phyloP scores from a whole-genome alignment of 2,888 invertebrate genomes.

The Tetragnatha montana region DNA sequence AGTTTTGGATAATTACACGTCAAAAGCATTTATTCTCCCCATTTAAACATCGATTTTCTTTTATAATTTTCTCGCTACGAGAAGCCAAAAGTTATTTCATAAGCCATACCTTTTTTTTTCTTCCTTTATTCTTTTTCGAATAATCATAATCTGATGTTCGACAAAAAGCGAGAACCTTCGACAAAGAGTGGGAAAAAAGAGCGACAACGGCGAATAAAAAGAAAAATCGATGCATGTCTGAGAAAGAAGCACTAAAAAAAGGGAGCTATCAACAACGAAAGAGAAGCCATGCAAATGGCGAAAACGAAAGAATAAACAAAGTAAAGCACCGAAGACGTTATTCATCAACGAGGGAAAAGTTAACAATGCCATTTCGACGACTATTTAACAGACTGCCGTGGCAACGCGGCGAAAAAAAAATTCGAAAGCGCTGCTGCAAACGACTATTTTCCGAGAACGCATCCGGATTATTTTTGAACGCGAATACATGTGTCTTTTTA shows the following conservation, averaged over 20 bases:
- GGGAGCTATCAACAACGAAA: conserved; percentile 13
- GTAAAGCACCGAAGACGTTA: conserved; percentile 43
- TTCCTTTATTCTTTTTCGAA: conserved; percentile 37
- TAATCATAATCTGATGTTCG: conserved; percentile 63
- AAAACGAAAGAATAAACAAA: conserved; percentile 54
- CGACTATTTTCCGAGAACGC: conserved; percentile 11
- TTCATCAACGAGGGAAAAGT: conserved; percentile 51
- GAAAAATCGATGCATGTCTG: conserved; percentile 47
- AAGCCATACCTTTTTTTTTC: conserved; percentile 11
- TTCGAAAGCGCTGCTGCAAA: background rate
- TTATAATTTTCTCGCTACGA: conserved; percentile 38
- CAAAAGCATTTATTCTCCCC: conserved; percentile 59
- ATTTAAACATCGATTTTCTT: conserved; percentile 59
- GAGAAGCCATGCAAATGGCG: conserved; percentile 32
- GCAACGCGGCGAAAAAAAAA: conserved; percentile 25
- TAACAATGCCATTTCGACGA: conserved; percentile 55
- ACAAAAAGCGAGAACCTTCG: conserved; percentile 41
- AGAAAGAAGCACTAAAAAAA: conserved; percentile 8
- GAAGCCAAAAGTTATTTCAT: conserved; percentile 53
- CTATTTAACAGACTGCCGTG: conserved; percentile 60
- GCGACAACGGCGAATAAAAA: conserved; percentile 34
- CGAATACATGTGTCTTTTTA: conserved; percentile 41
- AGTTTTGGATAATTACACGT: conserved; percentile 63
- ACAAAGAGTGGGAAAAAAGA: conserved; percentile 33
- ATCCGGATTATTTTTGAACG: conserved; percentile 21